phyloP scores from a whole-genome alignment of 2,888 invertebrate genomes.

The Congeria kusceri region DNA sequence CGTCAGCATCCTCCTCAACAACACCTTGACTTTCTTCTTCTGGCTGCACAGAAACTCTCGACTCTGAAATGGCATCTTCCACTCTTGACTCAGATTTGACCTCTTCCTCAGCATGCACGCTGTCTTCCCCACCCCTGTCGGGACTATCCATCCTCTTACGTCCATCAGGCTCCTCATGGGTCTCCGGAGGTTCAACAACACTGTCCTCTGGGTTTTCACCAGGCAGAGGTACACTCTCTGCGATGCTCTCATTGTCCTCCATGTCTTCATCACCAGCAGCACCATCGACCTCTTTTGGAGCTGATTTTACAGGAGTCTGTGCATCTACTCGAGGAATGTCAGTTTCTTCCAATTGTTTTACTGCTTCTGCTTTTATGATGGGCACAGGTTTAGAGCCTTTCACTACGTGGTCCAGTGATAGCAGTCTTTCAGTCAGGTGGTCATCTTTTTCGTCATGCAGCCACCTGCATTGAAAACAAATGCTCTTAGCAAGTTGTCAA shows the following conservation, averaged over 20 bases:
- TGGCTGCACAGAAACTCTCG: not conserved
- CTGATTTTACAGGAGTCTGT: not conserved
- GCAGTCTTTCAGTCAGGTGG: slow-evolving; percentile 70
- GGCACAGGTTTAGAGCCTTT: slow-evolving; percentile 4
- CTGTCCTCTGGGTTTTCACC: no score
- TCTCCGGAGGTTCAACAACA: no score
- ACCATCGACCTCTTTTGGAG: not conserved
- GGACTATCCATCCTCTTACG: no score
- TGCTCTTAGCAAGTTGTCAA: no score
- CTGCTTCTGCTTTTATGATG: not conserved
- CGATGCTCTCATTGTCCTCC: slow-evolving; percentile 13
- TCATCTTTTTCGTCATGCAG: slow-evolving; percentile 75
- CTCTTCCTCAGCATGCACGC: slow-evolving; percentile 6
- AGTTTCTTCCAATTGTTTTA: slow-evolving; percentile 4
- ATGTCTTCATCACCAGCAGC: slow-evolving; percentile 9
- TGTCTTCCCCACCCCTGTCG: not conserved
- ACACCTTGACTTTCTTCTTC: no score
- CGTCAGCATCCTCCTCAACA: no score
- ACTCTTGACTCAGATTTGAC: slow-evolving; percentile 5
- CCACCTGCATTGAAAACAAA: slow-evolving; percentile 54
- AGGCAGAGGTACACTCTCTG: not conserved
- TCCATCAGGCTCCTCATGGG: no score
- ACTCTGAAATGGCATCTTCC: slow-evolving; percentile 8
- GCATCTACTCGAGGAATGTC: not conserved
- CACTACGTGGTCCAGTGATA: slow-evolving; percentile 69